Conservation (phyloP, 1,140 invertebrate species). For the Lanistes nyassanus region DNA sequence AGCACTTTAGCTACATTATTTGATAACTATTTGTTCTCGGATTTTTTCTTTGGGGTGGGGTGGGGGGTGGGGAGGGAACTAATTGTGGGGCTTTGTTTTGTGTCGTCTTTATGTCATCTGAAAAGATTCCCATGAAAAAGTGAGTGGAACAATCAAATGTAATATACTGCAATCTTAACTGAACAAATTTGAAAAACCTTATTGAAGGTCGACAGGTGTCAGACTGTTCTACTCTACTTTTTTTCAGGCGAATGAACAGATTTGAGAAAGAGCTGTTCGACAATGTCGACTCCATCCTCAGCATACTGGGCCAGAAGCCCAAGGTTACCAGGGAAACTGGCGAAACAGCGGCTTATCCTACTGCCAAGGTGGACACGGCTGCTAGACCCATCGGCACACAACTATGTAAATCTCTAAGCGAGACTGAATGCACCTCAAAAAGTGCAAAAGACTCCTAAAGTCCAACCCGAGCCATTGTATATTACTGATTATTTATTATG, state of each 20-base stretch:
- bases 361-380: slow-evolving; percentile 32
- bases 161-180: neutral
- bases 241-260: slow-evolving; percentile 60
- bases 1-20: too few relatives aligned
- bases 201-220: neutral
- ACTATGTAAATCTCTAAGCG: neutral
- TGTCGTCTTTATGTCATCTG: neutral
- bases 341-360: slow-evolving; percentile 22
- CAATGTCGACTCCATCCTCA: slow-evolving; percentile 62
- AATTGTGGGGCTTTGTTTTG: neutral
- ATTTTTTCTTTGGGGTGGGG: too few relatives aligned
- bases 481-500: too few relatives aligned
- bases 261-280: slow-evolving; percentile 63
- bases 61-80: too few relatives aligned
- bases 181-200: neutral
- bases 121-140: too few relatives aligned
- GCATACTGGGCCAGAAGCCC: slow-evolving; percentile 61
- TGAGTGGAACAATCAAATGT: too few relatives aligned
- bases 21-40: too few relatives aligned
- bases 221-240: slow-evolving; percentile 17
- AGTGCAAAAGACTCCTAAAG: too few relatives aligned
- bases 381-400: slow-evolving; percentile 38
- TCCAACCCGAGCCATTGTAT: too few relatives aligned
- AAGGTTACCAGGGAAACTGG: slow-evolving; percentile 33
- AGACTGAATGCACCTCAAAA: too few relatives aligned